Base-by-base conservation (phyloP, 64 coral and sea anemone genomes). In the Montipora capricornis region DNA sequence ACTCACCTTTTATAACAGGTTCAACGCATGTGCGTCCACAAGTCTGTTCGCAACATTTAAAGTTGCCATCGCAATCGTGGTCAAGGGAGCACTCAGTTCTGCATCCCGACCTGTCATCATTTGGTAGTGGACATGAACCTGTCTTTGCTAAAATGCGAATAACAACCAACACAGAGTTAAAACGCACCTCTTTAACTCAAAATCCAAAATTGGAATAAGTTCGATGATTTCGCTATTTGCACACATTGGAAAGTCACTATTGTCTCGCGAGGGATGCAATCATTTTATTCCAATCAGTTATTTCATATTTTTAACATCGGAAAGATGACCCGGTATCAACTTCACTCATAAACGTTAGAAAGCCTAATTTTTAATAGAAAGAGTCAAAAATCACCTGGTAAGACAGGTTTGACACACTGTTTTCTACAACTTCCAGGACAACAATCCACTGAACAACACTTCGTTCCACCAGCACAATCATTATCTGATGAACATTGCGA, bases 371-470 rank as follows among this genome's bases (percentile, higher is more conserved):
- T n/a, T 17, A 49, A 13, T 2, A 47, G 4, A 80, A 19, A 46
- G 45, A 5, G 52, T 16, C 47, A 47, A 57, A 29, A 6, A 44
- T n/a, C 4, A 93, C 92, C 92, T 58, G 57, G 83, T 17, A 75
- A 76, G 19, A 76, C 64, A 81, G 92, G 92, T 75, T 93, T 78
- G 20, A 74, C 45, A 44, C 92, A 93, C 75, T 49, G 9, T 47
- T 77, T 87, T 22, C 17, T 81, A 24, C 92, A 93, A 20, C 45
- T 74, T 1, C 73, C 78, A 37, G 82, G 78, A 53, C 91, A 93
- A 83, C 91, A 93, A 24, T 78, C 62, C 5, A 47, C 68, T 87
- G 92, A 68, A 61, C 92, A 93, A 47, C 92, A 93, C 74, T 70
- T 93, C 64, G 77, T 80, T 68, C 92, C 92, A 29, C 44, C n/a